These are phyloP conservation scores for Sphenodon punctatus DNA, from an alignment of 2,797 vertebrate species.

Conservation along the genomic window DNA sequence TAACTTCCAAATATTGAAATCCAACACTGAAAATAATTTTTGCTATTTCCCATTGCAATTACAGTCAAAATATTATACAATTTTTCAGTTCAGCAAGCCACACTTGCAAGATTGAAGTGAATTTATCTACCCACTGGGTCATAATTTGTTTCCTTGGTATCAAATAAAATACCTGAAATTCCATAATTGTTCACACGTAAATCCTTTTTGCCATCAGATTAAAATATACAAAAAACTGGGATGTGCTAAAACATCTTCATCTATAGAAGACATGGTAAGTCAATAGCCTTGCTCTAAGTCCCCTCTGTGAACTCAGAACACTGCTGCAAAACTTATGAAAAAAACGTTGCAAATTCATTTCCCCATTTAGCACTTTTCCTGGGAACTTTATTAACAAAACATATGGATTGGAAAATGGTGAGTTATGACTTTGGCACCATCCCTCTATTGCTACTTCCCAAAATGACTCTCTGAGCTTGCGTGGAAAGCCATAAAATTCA, in stretches of 20 bases:
- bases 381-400: neutral
- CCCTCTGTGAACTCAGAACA: neutral
- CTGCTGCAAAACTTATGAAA: neutral
- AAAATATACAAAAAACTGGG: neutral
- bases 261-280: neutral
- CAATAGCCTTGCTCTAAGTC: neutral
- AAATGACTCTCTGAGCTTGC: fast-evolving
- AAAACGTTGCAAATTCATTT: neutral
- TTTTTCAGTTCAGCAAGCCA: slow-evolving; percentile 58
- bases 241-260: slow-evolving; percentile 17
- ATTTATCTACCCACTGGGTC: slow-evolving; percentile 19
- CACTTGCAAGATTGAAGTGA: slow-evolving; percentile 13
- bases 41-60: slow-evolving; percentile 40
- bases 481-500: neutral
- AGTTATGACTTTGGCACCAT: neutral
- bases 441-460: neutral
- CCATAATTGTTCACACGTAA: slow-evolving; percentile 21
- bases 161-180: neutral
- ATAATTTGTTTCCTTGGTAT: slow-evolving; percentile 28
- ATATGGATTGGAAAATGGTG: neutral
- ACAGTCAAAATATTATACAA: slow-evolving; percentile 39
- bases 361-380: neutral
- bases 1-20: slow-evolving; percentile 33
- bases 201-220: neutral
- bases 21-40: neutral